These are phyloP conservation scores for Phoeniculus purpureus DNA, from an alignment of 2,797 vertebrate genomes.

Conservation along the genomic window DNA sequence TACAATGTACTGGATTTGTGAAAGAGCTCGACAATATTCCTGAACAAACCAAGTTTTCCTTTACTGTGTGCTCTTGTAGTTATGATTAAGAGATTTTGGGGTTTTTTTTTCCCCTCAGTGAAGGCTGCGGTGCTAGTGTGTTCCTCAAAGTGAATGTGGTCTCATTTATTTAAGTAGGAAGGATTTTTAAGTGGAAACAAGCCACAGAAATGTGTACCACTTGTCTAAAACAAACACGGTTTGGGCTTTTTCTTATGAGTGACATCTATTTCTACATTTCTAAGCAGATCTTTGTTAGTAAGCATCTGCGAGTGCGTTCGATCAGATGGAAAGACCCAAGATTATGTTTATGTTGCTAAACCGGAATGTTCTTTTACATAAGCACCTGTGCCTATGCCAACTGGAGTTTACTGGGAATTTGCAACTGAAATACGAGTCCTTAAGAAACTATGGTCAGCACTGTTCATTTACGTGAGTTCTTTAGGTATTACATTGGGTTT, in stretches of 20 bases:
- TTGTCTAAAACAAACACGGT: slow-evolving; percentile 67
- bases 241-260: slow-evolving; percentile 22
- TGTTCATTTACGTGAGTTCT: background rate
- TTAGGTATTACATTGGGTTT: background rate
- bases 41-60: slow-evolving; percentile 36
- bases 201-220: slow-evolving; percentile 41
- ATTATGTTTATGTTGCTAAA: slow-evolving; percentile 20
- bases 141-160: slow-evolving; percentile 22
- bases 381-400: background rate
- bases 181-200: slow-evolving; percentile 55
- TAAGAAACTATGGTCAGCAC: background rate
- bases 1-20: slow-evolving; percentile 2
- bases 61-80: background rate
- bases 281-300: slow-evolving; percentile 43
- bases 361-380: background rate
- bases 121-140: background rate
- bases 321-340: background rate
- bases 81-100: slow-evolving; percentile 45
- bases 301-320: slow-evolving; percentile 3
- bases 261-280: slow-evolving; percentile 44
- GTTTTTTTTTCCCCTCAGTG: background rate
- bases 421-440: background rate
- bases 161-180: slow-evolving; percentile 49
- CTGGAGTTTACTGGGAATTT: slow-evolving; percentile 5
- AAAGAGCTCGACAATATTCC: slow-evolving; percentile 52